A percentile compares a stretch with the other conserved stretches of the same genome.
phyloP scores from a whole-genome alignment of 2,113 vertebrate genomes.

The Anolis carolinensis region DNA sequence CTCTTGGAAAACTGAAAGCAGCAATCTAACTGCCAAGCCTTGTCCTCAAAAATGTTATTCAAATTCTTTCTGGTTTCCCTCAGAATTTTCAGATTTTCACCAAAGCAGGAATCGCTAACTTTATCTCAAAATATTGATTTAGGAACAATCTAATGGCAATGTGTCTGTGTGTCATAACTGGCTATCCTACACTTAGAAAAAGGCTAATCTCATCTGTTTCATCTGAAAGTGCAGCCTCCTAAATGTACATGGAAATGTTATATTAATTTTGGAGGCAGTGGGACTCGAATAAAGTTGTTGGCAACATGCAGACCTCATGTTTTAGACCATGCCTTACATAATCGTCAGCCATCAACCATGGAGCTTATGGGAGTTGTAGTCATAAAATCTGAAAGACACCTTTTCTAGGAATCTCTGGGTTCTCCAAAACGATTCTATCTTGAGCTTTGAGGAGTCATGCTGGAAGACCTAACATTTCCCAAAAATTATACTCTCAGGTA shows the following conservation, averaged over 20 bases:
- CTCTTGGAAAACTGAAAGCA: not conserved
- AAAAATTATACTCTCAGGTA: no score
- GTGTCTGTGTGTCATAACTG: not conserved
- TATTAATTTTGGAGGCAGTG: not conserved
- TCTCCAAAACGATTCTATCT: no score
- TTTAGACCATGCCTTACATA: not conserved
- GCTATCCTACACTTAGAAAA: not conserved
- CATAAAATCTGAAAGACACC: not conserved
- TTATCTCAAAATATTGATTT: not conserved
- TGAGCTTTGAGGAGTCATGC: no score
- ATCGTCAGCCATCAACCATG: not conserved
- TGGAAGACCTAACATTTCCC: no score
- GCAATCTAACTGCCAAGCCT: not conserved
- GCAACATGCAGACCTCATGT: not conserved
- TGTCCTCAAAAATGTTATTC: not conserved
- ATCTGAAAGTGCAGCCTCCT: not conserved
- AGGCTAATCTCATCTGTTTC: not conserved
- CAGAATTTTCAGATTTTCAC: not conserved
- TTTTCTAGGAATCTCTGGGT: no score
- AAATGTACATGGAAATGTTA: not conserved
- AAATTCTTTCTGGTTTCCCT: constrained; percentile 3
- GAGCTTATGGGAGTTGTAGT: no score
- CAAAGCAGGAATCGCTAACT: not conserved
- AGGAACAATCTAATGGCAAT: not conserved
- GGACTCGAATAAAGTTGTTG: no score